Evolutionary conservation across 2,113 vertebrate genomes (phyloP), one percentile per base, ranked within the genome.

Genomic region (Anguilla rostrata): DNA sequence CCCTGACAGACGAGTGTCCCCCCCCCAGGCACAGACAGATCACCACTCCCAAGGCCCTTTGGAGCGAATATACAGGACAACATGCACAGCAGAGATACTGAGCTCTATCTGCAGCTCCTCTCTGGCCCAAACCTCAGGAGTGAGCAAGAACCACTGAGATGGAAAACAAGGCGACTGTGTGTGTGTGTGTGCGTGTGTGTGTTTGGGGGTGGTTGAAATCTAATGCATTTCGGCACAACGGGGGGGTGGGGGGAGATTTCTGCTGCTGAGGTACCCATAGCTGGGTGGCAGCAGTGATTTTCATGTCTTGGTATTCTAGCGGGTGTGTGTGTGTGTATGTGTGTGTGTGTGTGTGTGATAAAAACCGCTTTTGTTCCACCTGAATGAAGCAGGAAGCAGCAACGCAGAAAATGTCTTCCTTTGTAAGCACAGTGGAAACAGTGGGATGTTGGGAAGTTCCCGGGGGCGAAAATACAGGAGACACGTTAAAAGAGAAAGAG

Each of bases 391-490:
- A 71, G 86, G 81, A 60, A 75, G 15, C 9, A 39, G 16, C 22
- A 71, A 86, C 86, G 20, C 81, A 75, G 86, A 86, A 75, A 86
- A 86, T 86, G 81, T 86, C 86, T 86, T 86, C 86, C 81, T 78
- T 41, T 22, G 60, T 29, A 1, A 60, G 60, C n/a, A 22, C 66
- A 60, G 81, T 53, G 14, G 29, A 57, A 83, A 80, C 60, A 34
- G 26, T 75, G 71, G 71, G 71, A 75, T n/a, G 71, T 34, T 34
- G 71, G 26, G 71, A 66, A 81, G 22, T 75, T 34, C 22, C 43
- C 16, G 12, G 39, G 43, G 57, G 60, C 20, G 22, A 75, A 75
- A 53, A 11, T 12, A 53, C 49, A n/a, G 71, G 71, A 75, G n/a
- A 75, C 49, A 11, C 7, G 0, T 53, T 11, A 53, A 53, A 75